Evolutionary conservation across 2,797 vertebrate species (phyloP).

Genomic region (Sebastes minor): DNA sequence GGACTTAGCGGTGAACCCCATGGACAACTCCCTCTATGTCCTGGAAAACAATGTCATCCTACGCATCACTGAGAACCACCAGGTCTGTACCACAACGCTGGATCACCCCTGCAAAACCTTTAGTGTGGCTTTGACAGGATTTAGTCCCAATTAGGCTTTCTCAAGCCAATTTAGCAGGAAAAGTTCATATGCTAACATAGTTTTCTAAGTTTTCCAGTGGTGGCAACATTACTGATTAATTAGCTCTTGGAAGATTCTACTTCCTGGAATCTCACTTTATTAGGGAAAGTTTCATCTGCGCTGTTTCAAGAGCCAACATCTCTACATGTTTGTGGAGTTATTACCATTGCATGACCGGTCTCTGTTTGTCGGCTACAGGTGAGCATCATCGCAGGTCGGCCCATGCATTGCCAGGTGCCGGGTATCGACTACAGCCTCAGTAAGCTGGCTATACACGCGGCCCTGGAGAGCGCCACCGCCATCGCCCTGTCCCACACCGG

Average conservation of each 20-base stretch:
- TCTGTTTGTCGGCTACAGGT: slow-evolving; percentile 70
- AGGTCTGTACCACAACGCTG: slow-evolving; percentile 75
- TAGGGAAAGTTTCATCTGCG: slow-evolving; percentile 11
- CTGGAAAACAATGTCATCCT: slow-evolving; percentile 99
- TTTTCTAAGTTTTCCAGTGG: slow-evolving; percentile 44
- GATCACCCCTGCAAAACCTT: slow-evolving; percentile 33
- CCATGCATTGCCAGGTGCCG: slow-evolving; percentile 99
- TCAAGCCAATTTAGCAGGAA: slow-evolving; percentile 60
- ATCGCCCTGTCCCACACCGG: slow-evolving; percentile 96
- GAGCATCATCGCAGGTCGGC: slow-evolving; percentile 97
- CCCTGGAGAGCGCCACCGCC: slow-evolving; percentile 95
- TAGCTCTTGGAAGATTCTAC: slow-evolving; percentile 34
- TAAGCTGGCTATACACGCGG: slow-evolving; percentile 95
- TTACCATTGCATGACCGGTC: background rate
- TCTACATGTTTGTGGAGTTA: background rate
- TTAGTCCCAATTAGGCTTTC: slow-evolving; percentile 65
- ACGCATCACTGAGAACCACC: slow-evolving; percentile 98
- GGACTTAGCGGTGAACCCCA: slow-evolving; percentile 97
- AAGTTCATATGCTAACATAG: slow-evolving; percentile 38
- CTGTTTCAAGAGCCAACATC: background rate
- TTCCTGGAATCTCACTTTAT: slow-evolving; percentile 30
- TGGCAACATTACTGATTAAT: slow-evolving; percentile 51
- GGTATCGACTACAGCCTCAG: slow-evolving; percentile 99
- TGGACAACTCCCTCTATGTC: slow-evolving; percentile 99
- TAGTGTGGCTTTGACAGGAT: slow-evolving; percentile 56